Evolutionary conservation across 2,888 invertebrate species (phyloP), one percentile per base, ranked within the genome.

Genomic region (Strigamia transsilvanica): DNA sequence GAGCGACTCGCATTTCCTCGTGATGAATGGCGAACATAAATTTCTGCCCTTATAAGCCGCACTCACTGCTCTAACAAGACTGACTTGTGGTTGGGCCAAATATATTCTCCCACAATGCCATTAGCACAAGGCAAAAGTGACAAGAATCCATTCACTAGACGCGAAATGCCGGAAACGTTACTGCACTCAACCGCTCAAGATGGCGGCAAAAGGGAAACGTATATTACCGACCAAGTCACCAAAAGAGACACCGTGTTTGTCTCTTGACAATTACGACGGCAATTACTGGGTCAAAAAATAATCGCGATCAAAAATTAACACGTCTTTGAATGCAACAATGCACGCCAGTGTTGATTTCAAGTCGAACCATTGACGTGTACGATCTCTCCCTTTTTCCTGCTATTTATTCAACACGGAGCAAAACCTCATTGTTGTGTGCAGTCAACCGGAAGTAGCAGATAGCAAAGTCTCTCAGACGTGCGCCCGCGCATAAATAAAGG

Each of bases 361-460:
- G 3, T 32, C 7, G 27, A 32, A 27, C n/a, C 32, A 23, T 66
- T 66, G 5, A 66, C 27, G 27, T 66, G 23, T 66, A 66, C 23
- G 15, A 23, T 73, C 73, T 66, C 61, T 0, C 73, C 73, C 73
- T 73, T 32, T 32, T 73, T 73, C 73, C 73, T 73, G 32, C 73
- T 73, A 73, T 73, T 73, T 73, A 73, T 73, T 73, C 73, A 73
- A 73, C 73, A 73, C 32, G 73, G 73, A 32, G 73, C 32, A 27
- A 73, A 73, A 73, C 73, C 32, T 46, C 82, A 38, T 42, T 78
- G 77, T 38, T 80, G 80, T 82, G 66, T 41, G 41, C 80, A 82
- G 82, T 73, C 82, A 66, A 82, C 82, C 82, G 82, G 80, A 82
- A 82, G 79, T 82, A 80, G 80, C 42, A 80, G 82, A 82, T 82